Evolutionary conservation across 2,888 invertebrate genomes (phyloP).

Genomic region (Pyrrhia umbra): DNA sequence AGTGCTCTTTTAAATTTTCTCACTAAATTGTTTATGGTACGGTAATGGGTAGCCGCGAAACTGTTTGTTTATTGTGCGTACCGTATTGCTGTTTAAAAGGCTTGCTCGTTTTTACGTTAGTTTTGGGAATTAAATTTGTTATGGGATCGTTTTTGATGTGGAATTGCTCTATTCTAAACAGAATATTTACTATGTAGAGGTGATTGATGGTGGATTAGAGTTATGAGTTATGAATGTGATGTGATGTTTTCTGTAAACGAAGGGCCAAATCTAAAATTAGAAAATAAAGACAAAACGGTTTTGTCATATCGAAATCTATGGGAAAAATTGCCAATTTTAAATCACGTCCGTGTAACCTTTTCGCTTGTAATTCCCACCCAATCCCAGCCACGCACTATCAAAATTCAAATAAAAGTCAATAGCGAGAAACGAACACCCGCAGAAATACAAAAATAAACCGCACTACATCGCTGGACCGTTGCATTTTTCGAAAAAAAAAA

Average conservation of each 20-base stretch:
- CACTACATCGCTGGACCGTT: slow-evolving; percentile 74
- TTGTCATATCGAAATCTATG: background rate
- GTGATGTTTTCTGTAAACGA: background rate
- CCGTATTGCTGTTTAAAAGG: slow-evolving; percentile 55
- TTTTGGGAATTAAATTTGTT: slow-evolving; percentile 40
- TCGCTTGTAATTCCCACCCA: slow-evolving; percentile 45
- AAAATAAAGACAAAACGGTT: too few species aligned
- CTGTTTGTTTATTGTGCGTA: slow-evolving; percentile 58
- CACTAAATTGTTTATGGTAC: slow-evolving; percentile 67
- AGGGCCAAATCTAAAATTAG: background rate
- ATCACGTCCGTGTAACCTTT: slow-evolving; percentile 42
- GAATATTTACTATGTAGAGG: background rate
- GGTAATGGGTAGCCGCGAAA: slow-evolving; percentile 61
- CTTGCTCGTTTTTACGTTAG: slow-evolving; percentile 32
- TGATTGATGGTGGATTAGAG: too few species aligned
- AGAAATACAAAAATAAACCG: slow-evolving; percentile 75
- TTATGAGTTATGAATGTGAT: too few species aligned
- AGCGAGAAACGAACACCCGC: slow-evolving; percentile 78
- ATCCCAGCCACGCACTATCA: slow-evolving; percentile 66
- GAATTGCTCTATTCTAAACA: background rate
- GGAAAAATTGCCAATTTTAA: background rate
- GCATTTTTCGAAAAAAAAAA: slow-evolving; percentile 80
- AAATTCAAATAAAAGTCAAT: slow-evolving; percentile 80
- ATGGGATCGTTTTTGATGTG: slow-evolving; percentile 26
- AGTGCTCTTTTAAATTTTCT: slow-evolving; percentile 70